phyloP scores from a whole-genome alignment of 2,797 vertebrate species.

The Atherinosoma microstoma region DNA sequence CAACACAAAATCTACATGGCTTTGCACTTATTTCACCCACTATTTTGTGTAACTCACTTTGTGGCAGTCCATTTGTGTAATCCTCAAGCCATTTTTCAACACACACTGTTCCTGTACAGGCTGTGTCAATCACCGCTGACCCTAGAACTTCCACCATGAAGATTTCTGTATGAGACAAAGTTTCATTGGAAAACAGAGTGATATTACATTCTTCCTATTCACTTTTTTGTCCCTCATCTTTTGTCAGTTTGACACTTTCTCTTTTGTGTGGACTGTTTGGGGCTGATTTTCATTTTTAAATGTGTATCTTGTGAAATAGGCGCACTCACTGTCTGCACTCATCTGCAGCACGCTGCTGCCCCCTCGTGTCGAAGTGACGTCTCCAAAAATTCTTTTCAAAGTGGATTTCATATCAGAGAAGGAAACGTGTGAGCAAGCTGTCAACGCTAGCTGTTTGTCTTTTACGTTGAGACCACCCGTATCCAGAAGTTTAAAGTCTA shows the following conservation, averaged over 20 bases:
- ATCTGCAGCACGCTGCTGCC: neutral
- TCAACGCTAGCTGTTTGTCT: conserved; percentile 5
- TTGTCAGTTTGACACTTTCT: neutral
- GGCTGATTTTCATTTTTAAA: neutral
- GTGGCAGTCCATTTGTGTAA: too few relatives aligned
- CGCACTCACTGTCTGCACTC: neutral
- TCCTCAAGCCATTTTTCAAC: too few relatives aligned
- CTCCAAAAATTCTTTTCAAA: neutral
- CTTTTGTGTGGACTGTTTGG: neutral
- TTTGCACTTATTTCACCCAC: too few relatives aligned
- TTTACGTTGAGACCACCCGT: neutral
- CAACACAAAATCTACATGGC: too few relatives aligned
- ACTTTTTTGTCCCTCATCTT: neutral
- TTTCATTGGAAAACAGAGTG: neutral
- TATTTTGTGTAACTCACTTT: too few relatives aligned
- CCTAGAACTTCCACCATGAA: neutral
- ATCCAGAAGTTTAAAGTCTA: conserved; percentile 1
- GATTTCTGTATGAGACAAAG: neutral
- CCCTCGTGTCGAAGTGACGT: neutral
- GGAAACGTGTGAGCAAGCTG: neutral
- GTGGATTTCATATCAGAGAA: neutral
- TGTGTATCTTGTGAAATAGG: neutral
- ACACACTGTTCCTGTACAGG: too few relatives aligned
- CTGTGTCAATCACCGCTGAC: neutral
- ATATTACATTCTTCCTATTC: neutral